phyloP scores from a whole-genome alignment of 2,797 vertebrate species.

The Lepidocolaptes lacrymiger region DNA sequence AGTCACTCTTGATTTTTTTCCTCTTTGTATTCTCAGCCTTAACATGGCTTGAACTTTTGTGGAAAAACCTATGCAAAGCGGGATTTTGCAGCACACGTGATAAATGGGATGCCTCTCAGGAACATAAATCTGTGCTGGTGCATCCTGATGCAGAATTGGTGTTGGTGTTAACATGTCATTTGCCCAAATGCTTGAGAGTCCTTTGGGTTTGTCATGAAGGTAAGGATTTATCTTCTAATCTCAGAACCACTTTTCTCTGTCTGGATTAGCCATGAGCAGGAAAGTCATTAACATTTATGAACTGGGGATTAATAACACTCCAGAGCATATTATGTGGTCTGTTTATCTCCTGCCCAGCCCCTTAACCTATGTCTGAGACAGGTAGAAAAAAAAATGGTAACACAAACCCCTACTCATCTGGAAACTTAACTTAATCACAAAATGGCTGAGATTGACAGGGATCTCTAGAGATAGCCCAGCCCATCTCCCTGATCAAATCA shows the following conservation, averaged over 20 bases:
- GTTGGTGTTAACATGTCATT: constrained; percentile 8
- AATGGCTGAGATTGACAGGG: neutral
- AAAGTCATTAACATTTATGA: constrained; percentile 67
- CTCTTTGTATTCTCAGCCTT: neutral
- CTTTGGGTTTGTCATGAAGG: constrained; percentile 24
- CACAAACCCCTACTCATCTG: neutral
- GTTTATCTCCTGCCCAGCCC: neutral
- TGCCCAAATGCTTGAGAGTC: constrained; percentile 37
- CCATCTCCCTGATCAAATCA: neutral
- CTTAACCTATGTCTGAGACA: neutral
- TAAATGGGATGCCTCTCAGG: constrained; percentile 13
- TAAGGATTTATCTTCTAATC: constrained; percentile 60
- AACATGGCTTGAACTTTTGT: neutral
- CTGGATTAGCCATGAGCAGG: constrained; percentile 50
- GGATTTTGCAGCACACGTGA: neutral
- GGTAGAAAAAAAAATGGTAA: neutral
- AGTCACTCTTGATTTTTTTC: neutral
- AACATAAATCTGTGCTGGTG: constrained; percentile 27
- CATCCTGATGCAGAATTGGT: constrained; percentile 31
- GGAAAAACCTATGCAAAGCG: constrained; percentile 7
- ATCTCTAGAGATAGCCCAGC: neutral
- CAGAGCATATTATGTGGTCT: constrained; percentile 7
- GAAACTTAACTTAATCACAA: neutral
- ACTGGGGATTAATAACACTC: constrained; percentile 58
- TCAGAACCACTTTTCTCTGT: constrained; percentile 44